Percentiles rank a stretch among this genome's conserved stretches.
phyloP scores from a whole-genome alignment of 2,888 invertebrate species.

The Philereme vetulata region DNA sequence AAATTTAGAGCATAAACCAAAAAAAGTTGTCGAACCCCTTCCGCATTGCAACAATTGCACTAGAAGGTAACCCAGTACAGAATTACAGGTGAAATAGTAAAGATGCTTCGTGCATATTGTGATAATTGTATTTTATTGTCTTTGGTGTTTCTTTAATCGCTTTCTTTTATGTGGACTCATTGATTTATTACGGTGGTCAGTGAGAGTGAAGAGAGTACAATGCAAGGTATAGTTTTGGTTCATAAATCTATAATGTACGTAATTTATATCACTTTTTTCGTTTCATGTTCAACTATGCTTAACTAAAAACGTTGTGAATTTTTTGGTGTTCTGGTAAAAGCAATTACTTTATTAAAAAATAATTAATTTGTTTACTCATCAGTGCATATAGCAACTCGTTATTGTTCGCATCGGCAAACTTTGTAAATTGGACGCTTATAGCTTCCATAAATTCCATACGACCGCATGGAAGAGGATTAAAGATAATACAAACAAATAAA shows the following conservation, averaged over 20 bases:
- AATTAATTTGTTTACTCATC: too few species aligned
- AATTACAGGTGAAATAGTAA: constrained; percentile 81
- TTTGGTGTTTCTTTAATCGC: constrained; percentile 65
- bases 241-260: constrained; percentile 28
- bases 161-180: constrained; percentile 74
- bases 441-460: neutral
- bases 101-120: constrained; percentile 70
- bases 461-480: neutral
- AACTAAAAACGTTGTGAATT: neutral
- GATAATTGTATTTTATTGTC: constrained; percentile 72
- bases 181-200: constrained; percentile 72
- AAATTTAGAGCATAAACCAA: constrained; percentile 79
- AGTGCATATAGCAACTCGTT: neutral
- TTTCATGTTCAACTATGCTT: constrained; percentile 14
- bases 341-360: too few species aligned
- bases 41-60: constrained; percentile 71
- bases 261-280: constrained; percentile 15
- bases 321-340: neutral
- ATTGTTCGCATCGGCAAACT: constrained; percentile 5
- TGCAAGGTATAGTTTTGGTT: constrained; percentile 53
- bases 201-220: constrained; percentile 50
- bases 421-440: constrained; percentile 5
- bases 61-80: constrained; percentile 66
- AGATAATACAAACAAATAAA: neutral
- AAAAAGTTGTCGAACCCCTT: constrained; percentile 66